phyloP scores from a whole-genome alignment of 1,140 invertebrate genomes.

The Tetraneura akinire region DNA sequence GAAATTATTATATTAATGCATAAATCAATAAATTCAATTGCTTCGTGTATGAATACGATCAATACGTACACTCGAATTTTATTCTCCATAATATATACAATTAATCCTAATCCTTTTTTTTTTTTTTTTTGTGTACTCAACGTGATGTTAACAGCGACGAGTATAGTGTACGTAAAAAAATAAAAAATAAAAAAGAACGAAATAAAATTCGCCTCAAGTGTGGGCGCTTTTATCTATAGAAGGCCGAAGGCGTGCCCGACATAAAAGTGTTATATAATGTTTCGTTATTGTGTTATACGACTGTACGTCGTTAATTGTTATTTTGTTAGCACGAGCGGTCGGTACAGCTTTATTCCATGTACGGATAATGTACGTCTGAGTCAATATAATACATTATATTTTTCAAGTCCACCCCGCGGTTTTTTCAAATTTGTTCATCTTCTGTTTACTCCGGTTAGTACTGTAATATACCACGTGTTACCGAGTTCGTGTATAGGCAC shows the following conservation, averaged over 20 bases:
- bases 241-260: slow-evolving; percentile 4
- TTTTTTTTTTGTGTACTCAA: too few relatives aligned
- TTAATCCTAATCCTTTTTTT: too few relatives aligned
- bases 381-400: too few relatives aligned
- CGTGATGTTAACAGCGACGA: background rate
- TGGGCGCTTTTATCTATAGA: slow-evolving; percentile 31
- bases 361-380: too few relatives aligned
- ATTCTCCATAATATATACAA: background rate
- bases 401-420: too few relatives aligned
- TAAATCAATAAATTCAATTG: slow-evolving; percentile 22
- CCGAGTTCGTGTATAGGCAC: background rate
- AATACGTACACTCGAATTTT: slow-evolving; percentile 24
- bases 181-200: background rate
- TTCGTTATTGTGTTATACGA: background rate
- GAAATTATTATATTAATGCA: slow-evolving; percentile 19
- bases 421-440: too few relatives aligned
- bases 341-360: too few relatives aligned
- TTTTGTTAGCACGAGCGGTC: background rate
- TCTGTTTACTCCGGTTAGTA: background rate
- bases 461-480: background rate
- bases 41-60: slow-evolving; percentile 3
- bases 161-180: background rate
- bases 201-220: background rate
- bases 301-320: background rate
- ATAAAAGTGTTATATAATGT: slow-evolving; percentile 21